Evolutionary conservation across 2,888 invertebrate genomes (phyloP).

Genomic region (Caenorhabditis parvicauda): DNA sequence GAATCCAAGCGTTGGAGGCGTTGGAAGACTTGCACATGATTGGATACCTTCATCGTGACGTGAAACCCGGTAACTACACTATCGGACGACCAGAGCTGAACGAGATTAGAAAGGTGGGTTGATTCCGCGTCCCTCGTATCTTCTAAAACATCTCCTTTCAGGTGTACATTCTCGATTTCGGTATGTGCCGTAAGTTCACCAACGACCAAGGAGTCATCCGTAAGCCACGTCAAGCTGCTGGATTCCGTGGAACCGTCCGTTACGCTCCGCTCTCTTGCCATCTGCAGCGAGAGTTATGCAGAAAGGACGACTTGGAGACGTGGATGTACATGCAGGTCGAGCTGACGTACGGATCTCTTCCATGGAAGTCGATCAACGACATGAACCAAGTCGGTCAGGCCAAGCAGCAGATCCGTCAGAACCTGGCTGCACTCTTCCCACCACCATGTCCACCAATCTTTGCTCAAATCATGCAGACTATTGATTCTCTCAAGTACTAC

Average conservation of each 20-base stretch:
- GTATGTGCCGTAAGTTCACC: constrained; percentile 37
- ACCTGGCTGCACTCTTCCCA: constrained; percentile 37
- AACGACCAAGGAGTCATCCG: constrained; percentile 44
- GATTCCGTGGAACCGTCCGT: constrained; percentile 57
- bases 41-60: constrained; percentile 48
- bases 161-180: constrained; percentile 46
- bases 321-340: constrained; percentile 53
- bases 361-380: constrained; percentile 49
- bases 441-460: constrained; percentile 30
- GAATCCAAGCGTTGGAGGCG: constrained; percentile 37
- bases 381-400: constrained; percentile 53
- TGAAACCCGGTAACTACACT: constrained; percentile 40
- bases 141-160: neutral
- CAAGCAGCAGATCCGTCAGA: constrained; percentile 37
- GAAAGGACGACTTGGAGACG: constrained; percentile 43
- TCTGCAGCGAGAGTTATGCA: constrained; percentile 44
- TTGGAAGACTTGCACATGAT: constrained; percentile 51
- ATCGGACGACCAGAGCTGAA: constrained; percentile 36
- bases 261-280: constrained; percentile 57
- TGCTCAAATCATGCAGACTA: constrained; percentile 25
- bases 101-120: constrained; percentile 31
- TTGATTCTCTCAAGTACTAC: constrained; percentile 52
- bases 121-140: neutral
- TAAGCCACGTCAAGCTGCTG: constrained; percentile 55
- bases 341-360: constrained; percentile 42